phyloP scores from a whole-genome alignment of 2,888 invertebrate species.

The Conomelus anceps region DNA sequence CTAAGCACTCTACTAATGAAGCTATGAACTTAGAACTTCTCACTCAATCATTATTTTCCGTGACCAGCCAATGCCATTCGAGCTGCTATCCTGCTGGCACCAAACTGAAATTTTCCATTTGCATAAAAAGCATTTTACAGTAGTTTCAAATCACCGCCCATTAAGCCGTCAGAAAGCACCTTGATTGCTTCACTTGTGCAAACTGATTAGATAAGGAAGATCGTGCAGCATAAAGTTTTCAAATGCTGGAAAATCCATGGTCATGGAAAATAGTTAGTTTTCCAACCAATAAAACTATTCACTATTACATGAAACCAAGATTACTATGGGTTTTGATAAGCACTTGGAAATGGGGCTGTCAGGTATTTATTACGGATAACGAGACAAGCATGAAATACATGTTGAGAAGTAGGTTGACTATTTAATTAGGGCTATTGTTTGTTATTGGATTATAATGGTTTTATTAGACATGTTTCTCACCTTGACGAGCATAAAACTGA shows the following conservation, averaged over 20 bases:
- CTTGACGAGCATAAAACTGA: no score
- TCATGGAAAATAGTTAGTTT: background rate
- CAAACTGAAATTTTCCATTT: background rate
- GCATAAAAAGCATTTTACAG: background rate
- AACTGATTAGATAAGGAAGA: background rate
- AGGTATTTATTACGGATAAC: background rate
- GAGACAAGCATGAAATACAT: background rate
- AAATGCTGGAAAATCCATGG: background rate
- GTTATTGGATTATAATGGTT: background rate
- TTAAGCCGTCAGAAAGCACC: background rate
- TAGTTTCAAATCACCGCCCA: background rate
- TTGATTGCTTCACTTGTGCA: background rate
- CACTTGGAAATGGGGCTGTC: background rate
- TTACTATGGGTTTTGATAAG: background rate
- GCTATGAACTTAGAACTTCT: background rate
- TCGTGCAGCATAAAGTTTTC: background rate
- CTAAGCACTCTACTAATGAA: background rate
- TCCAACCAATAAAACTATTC: background rate
- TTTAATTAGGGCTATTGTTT: background rate
- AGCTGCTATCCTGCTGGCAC: no score
- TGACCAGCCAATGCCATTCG: background rate
- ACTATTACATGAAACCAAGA: background rate
- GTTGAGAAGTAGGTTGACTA: background rate
- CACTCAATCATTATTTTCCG: background rate
- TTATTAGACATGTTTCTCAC: background rate